phyloP scores from a whole-genome alignment of 2,797 vertebrate species.

The Xerus rutilus region DNA sequence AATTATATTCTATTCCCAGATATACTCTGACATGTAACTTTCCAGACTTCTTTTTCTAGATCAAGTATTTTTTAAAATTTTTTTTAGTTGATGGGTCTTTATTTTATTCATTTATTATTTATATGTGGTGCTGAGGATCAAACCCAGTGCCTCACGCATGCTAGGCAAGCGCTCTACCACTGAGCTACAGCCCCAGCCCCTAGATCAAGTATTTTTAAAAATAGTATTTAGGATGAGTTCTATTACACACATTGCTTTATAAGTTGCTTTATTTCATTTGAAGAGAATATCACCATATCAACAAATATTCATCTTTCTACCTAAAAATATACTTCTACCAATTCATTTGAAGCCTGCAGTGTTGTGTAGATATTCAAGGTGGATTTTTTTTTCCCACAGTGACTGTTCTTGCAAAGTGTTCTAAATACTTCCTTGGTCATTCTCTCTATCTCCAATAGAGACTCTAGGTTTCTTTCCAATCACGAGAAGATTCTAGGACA shows the following conservation, averaged over 20 bases:
- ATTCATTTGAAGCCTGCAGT: background rate
- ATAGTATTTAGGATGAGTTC: background rate
- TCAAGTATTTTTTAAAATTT: background rate
- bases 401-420: slow-evolving; percentile 41
- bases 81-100: too few species aligned
- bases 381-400: background rate
- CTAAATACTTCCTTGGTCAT: background rate
- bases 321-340: background rate
- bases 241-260: background rate
- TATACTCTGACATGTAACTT: slow-evolving; percentile 1
- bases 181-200: too few species aligned
- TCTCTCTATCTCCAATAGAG: background rate
- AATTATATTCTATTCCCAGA: background rate
- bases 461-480: slow-evolving; percentile 29
- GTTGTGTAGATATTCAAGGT: background rate
- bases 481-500: background rate
- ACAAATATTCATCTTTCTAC: background rate
- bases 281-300: background rate
- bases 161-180: too few species aligned
- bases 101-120: too few species aligned
- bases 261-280: background rate
- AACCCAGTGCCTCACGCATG: too few species aligned
- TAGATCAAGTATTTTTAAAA: background rate
- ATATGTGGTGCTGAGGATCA: too few species aligned
- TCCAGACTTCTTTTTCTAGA: background rate